phyloP scores from a whole-genome alignment of 2,113 vertebrate species.

The Arvicanthis niloticus region DNA sequence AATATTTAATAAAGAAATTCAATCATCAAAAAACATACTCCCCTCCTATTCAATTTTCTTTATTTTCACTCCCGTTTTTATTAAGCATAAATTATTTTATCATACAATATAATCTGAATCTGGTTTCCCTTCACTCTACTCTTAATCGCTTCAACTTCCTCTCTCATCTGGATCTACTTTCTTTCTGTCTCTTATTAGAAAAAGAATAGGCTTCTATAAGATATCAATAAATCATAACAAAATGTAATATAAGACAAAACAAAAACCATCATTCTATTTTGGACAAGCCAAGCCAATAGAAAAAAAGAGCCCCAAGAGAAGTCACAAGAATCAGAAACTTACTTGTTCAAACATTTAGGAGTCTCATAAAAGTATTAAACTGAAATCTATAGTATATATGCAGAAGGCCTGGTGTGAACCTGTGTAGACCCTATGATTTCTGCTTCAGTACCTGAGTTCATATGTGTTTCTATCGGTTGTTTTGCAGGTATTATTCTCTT shows the following conservation, averaged over 20 bases:
- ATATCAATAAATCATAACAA: background rate
- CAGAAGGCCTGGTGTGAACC: background rate
- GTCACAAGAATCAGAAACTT: background rate
- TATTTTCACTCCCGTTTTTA: background rate
- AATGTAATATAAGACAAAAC: background rate
- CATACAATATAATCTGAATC: background rate
- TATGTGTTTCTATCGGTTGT: background rate
- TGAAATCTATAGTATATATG: background rate
- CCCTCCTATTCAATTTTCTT: background rate
- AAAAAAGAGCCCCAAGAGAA: background rate
- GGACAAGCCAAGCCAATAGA: background rate
- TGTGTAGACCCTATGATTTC: background rate
- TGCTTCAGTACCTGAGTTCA: background rate
- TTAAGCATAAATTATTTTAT: background rate
- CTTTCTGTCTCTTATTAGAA: background rate
- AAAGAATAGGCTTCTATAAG: background rate
- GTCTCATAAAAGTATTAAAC: background rate
- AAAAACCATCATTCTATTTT: background rate
- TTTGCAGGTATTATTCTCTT: background rate
- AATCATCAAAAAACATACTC: background rate
- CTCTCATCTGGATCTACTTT: background rate
- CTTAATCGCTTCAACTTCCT: background rate
- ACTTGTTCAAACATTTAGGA: background rate
- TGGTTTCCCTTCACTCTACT: background rate
- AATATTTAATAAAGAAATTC: background rate